Evolutionary conservation across 1,140 invertebrate species (phyloP).

Genomic region (Gryllus bimaculatus): DNA sequence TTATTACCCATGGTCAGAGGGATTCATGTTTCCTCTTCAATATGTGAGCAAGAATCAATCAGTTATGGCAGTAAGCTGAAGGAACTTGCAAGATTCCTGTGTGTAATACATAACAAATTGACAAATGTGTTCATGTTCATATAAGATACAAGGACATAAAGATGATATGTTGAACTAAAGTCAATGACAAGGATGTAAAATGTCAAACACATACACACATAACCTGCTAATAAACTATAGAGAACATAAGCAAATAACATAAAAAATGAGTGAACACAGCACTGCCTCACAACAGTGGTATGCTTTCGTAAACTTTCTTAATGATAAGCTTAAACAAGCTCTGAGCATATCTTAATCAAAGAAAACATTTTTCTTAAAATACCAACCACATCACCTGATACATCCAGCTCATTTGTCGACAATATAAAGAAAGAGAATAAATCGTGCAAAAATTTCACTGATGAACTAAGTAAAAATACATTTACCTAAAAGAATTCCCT

Average conservation of each 20-base stretch:
- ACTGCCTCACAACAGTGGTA: neutral
- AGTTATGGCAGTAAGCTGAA: constrained; percentile 26
- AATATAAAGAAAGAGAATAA: neutral
- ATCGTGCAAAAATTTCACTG: neutral
- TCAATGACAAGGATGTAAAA: neutral
- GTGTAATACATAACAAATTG: constrained; percentile 12
- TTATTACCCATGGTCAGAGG: constrained; percentile 66
- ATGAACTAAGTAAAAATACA: neutral
- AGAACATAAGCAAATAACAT: neutral
- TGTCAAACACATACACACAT: neutral
- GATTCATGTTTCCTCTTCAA: constrained; percentile 51
- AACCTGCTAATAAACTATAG: neutral
- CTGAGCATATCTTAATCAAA: neutral
- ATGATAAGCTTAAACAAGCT: neutral
- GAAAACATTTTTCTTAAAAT: neutral
- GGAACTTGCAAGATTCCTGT: constrained; percentile 15
- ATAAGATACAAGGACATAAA: constrained; percentile 21
- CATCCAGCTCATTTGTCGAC: neutral
- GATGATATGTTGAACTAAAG: constrained; percentile 16
- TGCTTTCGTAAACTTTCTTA: neutral
- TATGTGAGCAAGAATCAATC: constrained; percentile 23
- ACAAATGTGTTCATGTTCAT: constrained; percentile 18
- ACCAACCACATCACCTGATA: constrained; percentile 10
- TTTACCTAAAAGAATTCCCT: neutral
- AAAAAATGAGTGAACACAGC: neutral